Evolutionary conservation across 2,113 vertebrate genomes (phyloP).

Genomic region (Perca schrenkii): DNA sequence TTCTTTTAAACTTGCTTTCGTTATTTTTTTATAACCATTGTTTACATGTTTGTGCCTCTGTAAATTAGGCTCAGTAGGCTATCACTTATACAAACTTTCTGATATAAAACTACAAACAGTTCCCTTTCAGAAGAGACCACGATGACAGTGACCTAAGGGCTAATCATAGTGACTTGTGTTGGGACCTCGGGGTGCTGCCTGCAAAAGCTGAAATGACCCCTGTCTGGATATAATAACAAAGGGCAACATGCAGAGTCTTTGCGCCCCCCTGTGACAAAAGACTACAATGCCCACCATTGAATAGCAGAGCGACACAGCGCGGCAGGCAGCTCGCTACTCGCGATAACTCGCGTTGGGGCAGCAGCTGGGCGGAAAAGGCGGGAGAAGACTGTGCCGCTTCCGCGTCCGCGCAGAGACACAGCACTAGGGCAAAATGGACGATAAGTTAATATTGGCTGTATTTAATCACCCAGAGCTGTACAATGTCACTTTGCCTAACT

Average conservation of each 20-base stretch:
- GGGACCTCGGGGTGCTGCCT: not conserved
- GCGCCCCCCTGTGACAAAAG: slow-evolving; percentile 44
- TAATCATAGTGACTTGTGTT: not conserved
- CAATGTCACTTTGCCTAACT: slow-evolving; percentile 77
- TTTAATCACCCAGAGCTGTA: slow-evolving; percentile 80
- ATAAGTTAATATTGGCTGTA: slow-evolving; percentile 81
- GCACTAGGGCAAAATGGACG: slow-evolving; percentile 76
- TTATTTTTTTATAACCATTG: no score
- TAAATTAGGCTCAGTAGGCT: no score
- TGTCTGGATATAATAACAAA: not conserved
- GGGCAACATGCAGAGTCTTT: not conserved
- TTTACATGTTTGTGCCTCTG: no score
- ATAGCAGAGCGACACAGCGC: slow-evolving; percentile 55
- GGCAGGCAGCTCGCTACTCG: slow-evolving; percentile 65
- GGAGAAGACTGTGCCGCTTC: slow-evolving; percentile 78
- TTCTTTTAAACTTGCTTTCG: no score
- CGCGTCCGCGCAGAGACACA: slow-evolving; percentile 72
- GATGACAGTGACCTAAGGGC: not conserved
- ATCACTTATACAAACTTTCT: no score
- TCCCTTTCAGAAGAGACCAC: not conserved
- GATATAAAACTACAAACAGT: not conserved
- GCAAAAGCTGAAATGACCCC: not conserved
- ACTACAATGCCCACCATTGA: not conserved
- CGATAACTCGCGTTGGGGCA: slow-evolving; percentile 63
- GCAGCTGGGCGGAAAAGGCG: slow-evolving; percentile 80